Evolutionary conservation across 2,888 invertebrate species (phyloP), one percentile per base, ranked within the genome.

Genomic region (Mimachlamys varia): DNA sequence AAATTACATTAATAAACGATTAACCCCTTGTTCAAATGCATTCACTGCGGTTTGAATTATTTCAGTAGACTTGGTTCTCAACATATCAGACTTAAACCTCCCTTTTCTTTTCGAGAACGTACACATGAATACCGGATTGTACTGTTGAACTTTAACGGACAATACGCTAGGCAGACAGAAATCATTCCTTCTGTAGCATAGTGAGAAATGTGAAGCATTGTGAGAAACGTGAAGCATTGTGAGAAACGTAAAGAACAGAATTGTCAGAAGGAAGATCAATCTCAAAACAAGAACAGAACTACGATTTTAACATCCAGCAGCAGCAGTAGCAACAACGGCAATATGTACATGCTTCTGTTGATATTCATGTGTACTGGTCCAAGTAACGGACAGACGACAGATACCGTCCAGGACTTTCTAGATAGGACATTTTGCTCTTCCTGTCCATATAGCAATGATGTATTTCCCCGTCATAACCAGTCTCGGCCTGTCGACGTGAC

Each of bases 391-490:
- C 88, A 88, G 27, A 88, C 53, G 27, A 88, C 53, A 19, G 49
- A 50, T 19, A 88, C n/a, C 44, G 88, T 88, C 33, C 53, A 27
- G 50, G 55, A 33, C 33, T 88, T 88, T 88, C 17, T 88, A 50
- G 53, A 88, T 27, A n/a, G 44, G 17, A 88, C 88, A 5, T 88
- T 88, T 50, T 88, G 88, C 53, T 88, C 55, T 19, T 88, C 53
- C 5, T 88, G 53, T 17, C 50, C 88, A 53, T 90, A 92, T 15
- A 89, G 91, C 55, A 89, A 89, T 27, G 62, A 76, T 13, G 88
- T 92, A 27, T 50, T 62, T 22, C 92, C 92, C 10, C 44, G 89
- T 4, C 17, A 27, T 13, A 87, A 92, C 76, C 91, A 91, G 37
- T 33, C 91, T 49, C 33, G 91, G 22, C 38, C 87, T 22, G 55